phyloP scores from a whole-genome alignment of 2,888 invertebrate genomes.

The Yponomeuta malinellus region DNA sequence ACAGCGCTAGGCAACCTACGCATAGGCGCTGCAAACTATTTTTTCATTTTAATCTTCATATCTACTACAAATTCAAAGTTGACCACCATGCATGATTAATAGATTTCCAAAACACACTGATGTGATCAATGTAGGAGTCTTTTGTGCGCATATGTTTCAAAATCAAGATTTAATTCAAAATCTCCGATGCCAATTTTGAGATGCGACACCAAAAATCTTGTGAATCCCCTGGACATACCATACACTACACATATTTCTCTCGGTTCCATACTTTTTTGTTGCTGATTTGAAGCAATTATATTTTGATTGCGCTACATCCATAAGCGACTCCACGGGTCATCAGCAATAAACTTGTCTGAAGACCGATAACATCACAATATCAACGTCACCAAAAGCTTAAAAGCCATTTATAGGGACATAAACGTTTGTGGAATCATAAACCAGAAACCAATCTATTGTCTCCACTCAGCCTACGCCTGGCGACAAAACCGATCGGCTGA shows the following conservation, averaged over 20 bases:
- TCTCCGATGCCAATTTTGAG: not conserved
- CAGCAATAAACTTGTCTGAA: slow-evolving; percentile 60
- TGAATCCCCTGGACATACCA: not conserved
- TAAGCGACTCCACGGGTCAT: slow-evolving; percentile 42
- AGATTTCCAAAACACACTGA: not conserved
- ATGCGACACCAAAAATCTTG: not conserved
- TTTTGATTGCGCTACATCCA: slow-evolving; percentile 37
- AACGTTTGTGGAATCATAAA: slow-evolving; percentile 75
- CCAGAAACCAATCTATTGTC: slow-evolving; percentile 68
- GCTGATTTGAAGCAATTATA: slow-evolving; percentile 19
- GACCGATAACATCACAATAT: slow-evolving; percentile 65
- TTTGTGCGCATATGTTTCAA: too few relatives aligned
- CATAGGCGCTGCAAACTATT: not conserved
- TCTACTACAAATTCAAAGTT: slow-evolving; percentile 1
- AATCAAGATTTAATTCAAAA: too few relatives aligned
- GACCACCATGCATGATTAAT: not conserved
- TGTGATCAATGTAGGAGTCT: not conserved
- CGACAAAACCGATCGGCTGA: slow-evolving; percentile 61
- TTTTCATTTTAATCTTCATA: slow-evolving; percentile 12
- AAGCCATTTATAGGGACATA: slow-evolving; percentile 68
- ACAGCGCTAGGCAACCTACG: slow-evolving; percentile 12
- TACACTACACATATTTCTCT: not conserved
- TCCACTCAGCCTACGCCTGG: slow-evolving; percentile 61
- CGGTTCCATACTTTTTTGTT: not conserved
- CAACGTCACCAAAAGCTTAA: slow-evolving; percentile 61